Conservation (phyloP, 2,888 invertebrate species). For the Lithophane socia region DNA sequence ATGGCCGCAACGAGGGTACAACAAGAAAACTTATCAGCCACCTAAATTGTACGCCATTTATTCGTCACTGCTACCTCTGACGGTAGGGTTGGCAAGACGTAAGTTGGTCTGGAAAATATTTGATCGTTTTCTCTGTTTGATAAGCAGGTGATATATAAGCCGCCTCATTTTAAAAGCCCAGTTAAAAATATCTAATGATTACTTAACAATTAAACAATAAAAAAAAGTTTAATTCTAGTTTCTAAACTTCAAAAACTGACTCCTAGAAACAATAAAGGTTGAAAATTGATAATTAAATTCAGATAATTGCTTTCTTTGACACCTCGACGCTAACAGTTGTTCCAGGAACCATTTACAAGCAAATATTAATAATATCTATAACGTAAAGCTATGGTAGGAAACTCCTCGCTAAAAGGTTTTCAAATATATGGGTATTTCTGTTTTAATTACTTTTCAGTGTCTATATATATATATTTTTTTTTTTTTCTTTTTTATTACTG, state of each 20-base stretch:
- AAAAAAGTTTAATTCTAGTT: neutral
- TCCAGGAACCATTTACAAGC: neutral
- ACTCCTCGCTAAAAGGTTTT: neutral
- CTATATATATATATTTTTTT: too few relatives aligned
- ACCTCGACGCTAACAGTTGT: neutral
- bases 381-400: neutral
- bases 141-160: too few relatives aligned
- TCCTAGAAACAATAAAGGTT: neutral
- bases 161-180: too few relatives aligned
- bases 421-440: too few relatives aligned
- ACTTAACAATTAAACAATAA: too few relatives aligned
- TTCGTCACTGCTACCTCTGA: conserved; percentile 42
- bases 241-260: neutral
- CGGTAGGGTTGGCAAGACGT: conserved; percentile 39
- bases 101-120: neutral
- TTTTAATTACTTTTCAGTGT: too few relatives aligned
- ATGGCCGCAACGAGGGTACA: conserved; percentile 52
- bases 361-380: neutral
- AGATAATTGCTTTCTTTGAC: neutral
- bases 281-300: neutral
- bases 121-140: neutral
- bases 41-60: conserved; percentile 71
- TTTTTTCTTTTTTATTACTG: too few relatives aligned
- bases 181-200: too few relatives aligned
- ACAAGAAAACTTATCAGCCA: conserved; percentile 72